Evolutionary conservation across 2,888 invertebrate genomes (phyloP).

Genomic region (Pteria penguin): DNA sequence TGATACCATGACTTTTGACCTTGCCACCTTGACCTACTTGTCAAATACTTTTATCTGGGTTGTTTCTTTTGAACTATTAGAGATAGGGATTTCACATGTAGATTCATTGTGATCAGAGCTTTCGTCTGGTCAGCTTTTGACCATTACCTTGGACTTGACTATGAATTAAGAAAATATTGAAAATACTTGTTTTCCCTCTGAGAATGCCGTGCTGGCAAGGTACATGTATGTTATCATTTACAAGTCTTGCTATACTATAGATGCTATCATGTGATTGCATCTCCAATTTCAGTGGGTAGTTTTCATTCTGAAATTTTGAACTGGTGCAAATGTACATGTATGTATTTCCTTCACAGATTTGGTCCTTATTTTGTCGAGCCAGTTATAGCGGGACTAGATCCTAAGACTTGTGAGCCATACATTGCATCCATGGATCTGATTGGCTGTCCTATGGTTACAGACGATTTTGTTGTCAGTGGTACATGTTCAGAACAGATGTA

Average conservation of each 20-base stretch:
- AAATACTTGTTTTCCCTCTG: no score
- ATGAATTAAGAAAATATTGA: no score
- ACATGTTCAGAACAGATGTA: constrained; percentile 86
- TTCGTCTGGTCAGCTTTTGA: no score
- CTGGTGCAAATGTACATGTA: background rate
- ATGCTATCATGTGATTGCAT: background rate
- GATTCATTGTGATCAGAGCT: no score
- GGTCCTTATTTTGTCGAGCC: constrained; percentile 99
- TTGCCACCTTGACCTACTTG: no score
- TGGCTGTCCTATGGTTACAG: constrained; percentile 92
- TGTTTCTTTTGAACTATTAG: no score
- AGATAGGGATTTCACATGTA: no score
- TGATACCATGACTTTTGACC: no score
- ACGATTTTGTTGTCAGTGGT: constrained; percentile 99
- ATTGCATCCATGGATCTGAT: constrained; percentile 97
- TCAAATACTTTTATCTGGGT: no score
- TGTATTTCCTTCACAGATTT: constrained; percentile 86
- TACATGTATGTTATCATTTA: no score
- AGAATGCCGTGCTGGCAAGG: no score
- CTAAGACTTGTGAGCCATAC: constrained; percentile 90
- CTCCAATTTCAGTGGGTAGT: background rate
- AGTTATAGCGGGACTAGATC: constrained; percentile 95
- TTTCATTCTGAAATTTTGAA: background rate
- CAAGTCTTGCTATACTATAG: background rate
- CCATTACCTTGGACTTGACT: no score